Percentiles rank a stretch among this genome's conserved stretches.
These are phyloP conservation scores for Oscheius onirici DNA, from an alignment of 2,888 invertebrate species.

Conservation along the genomic window DNA sequence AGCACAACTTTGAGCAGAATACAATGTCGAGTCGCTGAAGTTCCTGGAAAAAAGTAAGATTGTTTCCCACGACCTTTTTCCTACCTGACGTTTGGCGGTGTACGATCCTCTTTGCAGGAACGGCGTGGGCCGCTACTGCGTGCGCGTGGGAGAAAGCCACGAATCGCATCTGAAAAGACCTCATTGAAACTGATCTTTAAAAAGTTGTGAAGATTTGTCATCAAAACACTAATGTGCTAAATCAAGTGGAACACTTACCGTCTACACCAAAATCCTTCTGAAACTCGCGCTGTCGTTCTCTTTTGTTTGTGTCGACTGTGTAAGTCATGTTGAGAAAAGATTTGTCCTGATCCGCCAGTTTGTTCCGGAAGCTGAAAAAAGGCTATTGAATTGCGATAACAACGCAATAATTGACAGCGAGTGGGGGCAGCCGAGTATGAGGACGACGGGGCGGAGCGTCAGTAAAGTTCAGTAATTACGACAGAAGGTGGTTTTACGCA, in stretches of 20 bases:
- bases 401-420: conserved; percentile 8
- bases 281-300: conserved; percentile 40
- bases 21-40: conserved; percentile 11
- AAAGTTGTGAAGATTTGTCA: not conserved
- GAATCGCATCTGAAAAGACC: conserved; percentile 46
- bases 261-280: conserved; percentile 37
- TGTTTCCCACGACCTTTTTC: not conserved
- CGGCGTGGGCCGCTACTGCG: conserved; percentile 48
- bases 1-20: conserved; percentile 40
- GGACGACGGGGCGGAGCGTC: conserved; percentile 9
- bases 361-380: conserved; percentile 38
- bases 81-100: conserved; percentile 20
- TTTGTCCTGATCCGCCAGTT: conserved; percentile 49
- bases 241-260: not conserved
- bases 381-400: not conserved
- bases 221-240: not conserved
- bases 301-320: conserved; percentile 46
- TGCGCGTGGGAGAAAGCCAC: conserved; percentile 49
- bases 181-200: not conserved
- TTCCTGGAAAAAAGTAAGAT: conserved; percentile 5
- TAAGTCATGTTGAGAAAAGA: conserved; percentile 49
- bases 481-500: not conserved
- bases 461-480: not conserved
- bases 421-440: not conserved
- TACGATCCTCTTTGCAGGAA: conserved; percentile 17